phyloP scores from a whole-genome alignment of 1,140 invertebrate species.

The Magallana angulata region DNA sequence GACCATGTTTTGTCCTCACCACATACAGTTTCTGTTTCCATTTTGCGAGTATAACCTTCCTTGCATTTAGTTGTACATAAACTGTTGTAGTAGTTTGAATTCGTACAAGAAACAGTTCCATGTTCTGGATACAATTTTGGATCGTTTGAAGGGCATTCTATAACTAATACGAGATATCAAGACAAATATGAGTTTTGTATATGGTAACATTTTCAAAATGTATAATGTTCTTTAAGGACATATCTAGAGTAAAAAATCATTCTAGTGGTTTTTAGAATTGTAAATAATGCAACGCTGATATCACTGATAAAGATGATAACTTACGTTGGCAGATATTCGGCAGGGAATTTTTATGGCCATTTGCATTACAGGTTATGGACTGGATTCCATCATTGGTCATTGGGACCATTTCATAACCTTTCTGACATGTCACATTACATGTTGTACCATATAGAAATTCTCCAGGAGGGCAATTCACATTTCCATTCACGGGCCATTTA shows the following conservation, averaged over 20 bases:
- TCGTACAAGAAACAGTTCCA: neutral
- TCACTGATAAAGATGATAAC: neutral
- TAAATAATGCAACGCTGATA: neutral
- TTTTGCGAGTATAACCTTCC: neutral
- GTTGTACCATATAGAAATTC: slow-evolving; percentile 27
- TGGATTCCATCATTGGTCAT: neutral
- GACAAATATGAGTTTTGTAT: neutral
- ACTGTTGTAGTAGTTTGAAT: slow-evolving; percentile 11
- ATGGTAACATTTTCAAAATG: too few species aligned
- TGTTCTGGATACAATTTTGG: slow-evolving; percentile 1
- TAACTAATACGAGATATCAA: neutral
- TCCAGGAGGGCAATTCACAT: slow-evolving; percentile 14
- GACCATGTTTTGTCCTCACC: slow-evolving; percentile 18
- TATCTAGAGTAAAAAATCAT: too few species aligned
- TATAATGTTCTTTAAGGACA: too few species aligned
- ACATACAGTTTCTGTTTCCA: neutral
- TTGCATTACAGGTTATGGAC: neutral
- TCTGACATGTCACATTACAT: neutral
- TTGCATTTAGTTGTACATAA: slow-evolving; percentile 31
- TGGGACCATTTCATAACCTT: slow-evolving; percentile 15
- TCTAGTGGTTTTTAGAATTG: too few species aligned
- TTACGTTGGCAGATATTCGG: slow-evolving; percentile 2
- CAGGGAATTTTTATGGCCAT: neutral
- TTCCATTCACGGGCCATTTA: neutral
- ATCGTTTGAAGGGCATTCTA: neutral